Percentiles rank a stretch among this genome's conserved stretches.
Evolutionary conservation across 2,888 invertebrate genomes (phyloP).

Genomic region (Diabrotica balteata): DNA sequence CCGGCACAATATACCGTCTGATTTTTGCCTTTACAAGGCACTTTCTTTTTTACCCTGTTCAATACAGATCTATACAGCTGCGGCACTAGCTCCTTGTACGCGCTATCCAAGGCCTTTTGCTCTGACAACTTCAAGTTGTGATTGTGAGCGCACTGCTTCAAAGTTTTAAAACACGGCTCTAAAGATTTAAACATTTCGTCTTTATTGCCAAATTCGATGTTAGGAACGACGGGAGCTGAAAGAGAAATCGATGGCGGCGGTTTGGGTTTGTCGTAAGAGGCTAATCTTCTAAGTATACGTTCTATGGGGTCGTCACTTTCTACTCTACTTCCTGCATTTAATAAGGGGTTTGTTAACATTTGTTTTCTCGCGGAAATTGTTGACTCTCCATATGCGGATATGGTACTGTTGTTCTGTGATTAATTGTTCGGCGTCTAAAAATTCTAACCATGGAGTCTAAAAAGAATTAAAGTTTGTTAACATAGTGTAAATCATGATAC

Average conservation of each 20-base stretch:
- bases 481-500: too few species aligned
- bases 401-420: slow-evolving; percentile 64
- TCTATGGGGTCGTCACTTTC: slow-evolving; percentile 62
- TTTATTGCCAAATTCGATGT: slow-evolving; percentile 49
- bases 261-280: slow-evolving; percentile 70
- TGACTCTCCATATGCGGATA: slow-evolving; percentile 65
- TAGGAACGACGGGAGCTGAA: slow-evolving; percentile 57
- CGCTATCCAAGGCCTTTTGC: slow-evolving; percentile 71
- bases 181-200: slow-evolving; percentile 54
- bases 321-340: slow-evolving; percentile 50
- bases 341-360: slow-evolving; percentile 53
- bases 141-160: slow-evolving; percentile 62
- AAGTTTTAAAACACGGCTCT: slow-evolving; percentile 55
- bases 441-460: slow-evolving; percentile 72
- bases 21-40: slow-evolving; percentile 64
- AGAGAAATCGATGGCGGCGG: slow-evolving; percentile 65
- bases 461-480: slow-evolving; percentile 14
- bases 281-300: slow-evolving; percentile 66
- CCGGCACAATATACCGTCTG: slow-evolving; percentile 68
- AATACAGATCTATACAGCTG: slow-evolving; percentile 63
- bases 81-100: slow-evolving; percentile 69
- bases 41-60: slow-evolving; percentile 61
- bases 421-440: slow-evolving; percentile 66
- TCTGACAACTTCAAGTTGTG: slow-evolving; percentile 70
- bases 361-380: slow-evolving; percentile 61